Evolutionary conservation across 1,140 invertebrate species (phyloP).

Genomic region (Hypsibius dujardini): DNA sequence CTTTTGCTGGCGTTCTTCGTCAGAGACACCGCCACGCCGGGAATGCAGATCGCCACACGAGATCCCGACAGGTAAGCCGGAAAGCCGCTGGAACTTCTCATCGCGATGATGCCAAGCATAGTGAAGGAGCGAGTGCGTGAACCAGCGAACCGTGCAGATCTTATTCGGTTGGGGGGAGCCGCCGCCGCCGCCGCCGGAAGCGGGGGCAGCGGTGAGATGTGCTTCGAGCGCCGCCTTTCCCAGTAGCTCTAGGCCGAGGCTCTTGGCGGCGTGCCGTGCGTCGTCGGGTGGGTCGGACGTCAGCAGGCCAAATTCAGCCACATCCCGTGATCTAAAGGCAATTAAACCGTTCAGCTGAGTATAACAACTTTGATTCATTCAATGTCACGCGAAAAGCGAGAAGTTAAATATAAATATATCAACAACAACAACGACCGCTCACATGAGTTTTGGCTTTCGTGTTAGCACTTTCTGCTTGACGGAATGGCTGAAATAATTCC

Average conservation of each 20-base stretch:
- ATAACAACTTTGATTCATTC: neutral
- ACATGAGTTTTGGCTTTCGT: neutral
- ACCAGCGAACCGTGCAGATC: conserved; percentile 25
- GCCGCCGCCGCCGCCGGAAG: neutral
- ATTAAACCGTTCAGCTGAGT: neutral
- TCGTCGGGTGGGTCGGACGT: neutral
- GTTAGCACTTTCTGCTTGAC: no score
- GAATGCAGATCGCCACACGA: conserved; percentile 32
- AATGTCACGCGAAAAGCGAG: neutral
- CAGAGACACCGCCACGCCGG: conserved; percentile 28
- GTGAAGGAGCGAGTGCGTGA: conserved; percentile 28
- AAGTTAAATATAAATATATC: neutral
- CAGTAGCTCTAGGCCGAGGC: neutral
- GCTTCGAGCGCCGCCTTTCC: neutral
- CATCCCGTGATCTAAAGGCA: neutral
- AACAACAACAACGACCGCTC: neutral
- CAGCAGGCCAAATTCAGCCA: conserved; percentile 5
- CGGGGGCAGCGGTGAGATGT: neutral
- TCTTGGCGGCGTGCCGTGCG: neutral
- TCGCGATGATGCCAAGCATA: conserved; percentile 27
- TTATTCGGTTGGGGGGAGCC: neutral
- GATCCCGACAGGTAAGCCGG: conserved; percentile 30
- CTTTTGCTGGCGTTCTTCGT: conserved; percentile 22
- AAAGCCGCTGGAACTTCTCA: conserved; percentile 25
- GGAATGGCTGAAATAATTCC: no score